phyloP scores from a whole-genome alignment of 1,140 invertebrate species.

The Solen grandis region DNA sequence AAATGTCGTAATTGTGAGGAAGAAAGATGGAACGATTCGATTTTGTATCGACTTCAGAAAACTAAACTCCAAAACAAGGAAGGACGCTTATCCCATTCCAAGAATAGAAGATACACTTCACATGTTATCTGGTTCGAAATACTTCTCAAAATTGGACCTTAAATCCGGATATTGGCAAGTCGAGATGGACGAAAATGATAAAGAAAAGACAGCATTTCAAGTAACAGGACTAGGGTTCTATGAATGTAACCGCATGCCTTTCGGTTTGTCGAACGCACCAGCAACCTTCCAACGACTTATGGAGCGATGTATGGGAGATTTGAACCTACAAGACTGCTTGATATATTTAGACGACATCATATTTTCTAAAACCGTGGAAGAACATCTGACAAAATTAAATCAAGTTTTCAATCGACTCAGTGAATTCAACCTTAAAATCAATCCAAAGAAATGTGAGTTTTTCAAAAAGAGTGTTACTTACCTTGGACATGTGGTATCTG shows the following conservation, averaged over 20 bases:
- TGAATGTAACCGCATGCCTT: constrained; percentile 68
- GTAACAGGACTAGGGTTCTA: constrained; percentile 51
- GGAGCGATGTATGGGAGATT: no score
- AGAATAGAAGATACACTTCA: constrained; percentile 35
- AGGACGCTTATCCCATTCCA: no score
- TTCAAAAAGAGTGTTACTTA: constrained; percentile 13
- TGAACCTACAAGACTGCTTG: no score
- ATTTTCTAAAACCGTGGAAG: no score
- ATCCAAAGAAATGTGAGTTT: constrained; percentile 22
- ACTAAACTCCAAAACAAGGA: constrained; percentile 53
- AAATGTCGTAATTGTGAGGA: no score
- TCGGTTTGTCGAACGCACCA: constrained; percentile 81
- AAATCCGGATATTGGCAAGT: no score
- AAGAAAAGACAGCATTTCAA: constrained; percentile 56
- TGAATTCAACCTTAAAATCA: neutral
- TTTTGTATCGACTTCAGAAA: constrained; percentile 81
- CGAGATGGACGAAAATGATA: no score
- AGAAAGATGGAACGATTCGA: no score
- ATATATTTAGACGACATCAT: no score
- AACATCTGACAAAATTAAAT: constrained; percentile 62
- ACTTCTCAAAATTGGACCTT: no score
- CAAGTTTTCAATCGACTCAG: constrained; percentile 30
- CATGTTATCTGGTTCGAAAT: no score
- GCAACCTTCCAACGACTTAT: constrained; percentile 82
- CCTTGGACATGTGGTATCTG: constrained; percentile 58